Evolutionary conservation across 2,113 vertebrate genomes (phyloP), one percentile per base, ranked within the genome.

Genomic region (Macroglossus sobrinus): DNA sequence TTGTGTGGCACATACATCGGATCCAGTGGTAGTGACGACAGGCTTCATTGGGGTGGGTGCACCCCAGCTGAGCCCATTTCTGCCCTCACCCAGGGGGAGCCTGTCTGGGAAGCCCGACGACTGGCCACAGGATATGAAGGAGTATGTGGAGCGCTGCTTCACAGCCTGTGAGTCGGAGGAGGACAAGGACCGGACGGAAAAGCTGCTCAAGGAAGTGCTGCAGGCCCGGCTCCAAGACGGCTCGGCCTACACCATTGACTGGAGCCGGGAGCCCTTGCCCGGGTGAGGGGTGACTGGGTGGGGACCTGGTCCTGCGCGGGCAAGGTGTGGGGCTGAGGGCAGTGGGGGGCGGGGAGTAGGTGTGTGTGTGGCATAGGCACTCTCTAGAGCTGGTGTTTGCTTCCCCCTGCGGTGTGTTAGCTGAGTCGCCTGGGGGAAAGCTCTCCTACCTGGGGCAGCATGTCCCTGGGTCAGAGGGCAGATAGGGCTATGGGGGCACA

Each of bases 81-180:
- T 35, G 33, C 10, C 15, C 26, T 4, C 0, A 4, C 19, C 28
- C 66, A 74, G 97, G 89, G 96, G 89, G 3, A 95, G 21, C 88
- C 74, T 97, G 43, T 97, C 98, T 0, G 97, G 98, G 81, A 99
- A 99, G 95, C 99, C 99, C 0, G 99, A 99, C 24, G 99, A 99
- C 79, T 99, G 99, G 99, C 99, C 99, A 0, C 99, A 99, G 97
- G 99, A 99, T 30, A 99, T 99, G 99, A 99, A 99, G 96, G 99
- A 99, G 82, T 99, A 99, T 0, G 99, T 99, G 55, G 99, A 99
- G 94, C 99, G 99, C 38, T 99, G 99, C 97, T 99, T 99, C 94
- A 99, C 99, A 0, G 99, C 99, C 55, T 99, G 99, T 12, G 99
- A 99, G 97, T 99, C 99, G 0, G 99, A 99, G 89, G 99, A 99